These are phyloP conservation scores for Brachionus plicatilis DNA, from an alignment of 1,140 invertebrate species.

Conservation along the genomic window DNA sequence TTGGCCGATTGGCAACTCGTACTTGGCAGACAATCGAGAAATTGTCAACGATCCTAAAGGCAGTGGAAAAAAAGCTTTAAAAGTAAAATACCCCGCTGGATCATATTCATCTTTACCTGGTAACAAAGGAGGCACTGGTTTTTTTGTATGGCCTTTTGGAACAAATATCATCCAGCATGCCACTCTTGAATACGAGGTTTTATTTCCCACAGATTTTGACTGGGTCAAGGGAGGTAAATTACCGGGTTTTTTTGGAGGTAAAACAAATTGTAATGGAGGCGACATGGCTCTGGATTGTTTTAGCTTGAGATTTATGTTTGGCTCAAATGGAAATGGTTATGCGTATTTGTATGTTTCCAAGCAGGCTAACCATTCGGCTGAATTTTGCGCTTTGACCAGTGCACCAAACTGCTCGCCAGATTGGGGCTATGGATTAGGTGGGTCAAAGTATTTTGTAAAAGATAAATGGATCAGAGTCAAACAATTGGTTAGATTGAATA, in stretches of 20 bases:
- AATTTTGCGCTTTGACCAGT: conserved; percentile 14
- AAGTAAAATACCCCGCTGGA: conserved; percentile 18
- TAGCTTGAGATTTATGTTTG: neutral
- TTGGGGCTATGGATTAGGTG: neutral
- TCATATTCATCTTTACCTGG: neutral
- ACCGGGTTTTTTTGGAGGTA: neutral
- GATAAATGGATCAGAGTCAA: conserved; percentile 13
- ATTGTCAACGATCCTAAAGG: conserved; percentile 16
- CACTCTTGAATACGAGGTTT: conserved; percentile 5
- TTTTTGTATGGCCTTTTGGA: conserved; percentile 16
- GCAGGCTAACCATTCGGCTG: neutral
- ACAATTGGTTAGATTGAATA: conserved; percentile 19
- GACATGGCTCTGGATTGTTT: conserved; percentile 32
- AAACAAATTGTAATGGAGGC: neutral
- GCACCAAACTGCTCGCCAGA: neutral
- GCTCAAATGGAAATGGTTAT: neutral
- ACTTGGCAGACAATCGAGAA: neutral
- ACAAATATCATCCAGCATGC: conserved; percentile 2
- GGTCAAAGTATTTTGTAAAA: neutral
- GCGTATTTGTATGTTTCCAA: conserved; percentile 8
- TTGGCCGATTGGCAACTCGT: neutral
- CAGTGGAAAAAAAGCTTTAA: neutral
- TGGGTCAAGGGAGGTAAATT: conserved; percentile 15
- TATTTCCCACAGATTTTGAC: neutral
- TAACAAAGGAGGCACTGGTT: conserved; percentile 29